Evolutionary conservation across 2,797 vertebrate genomes (phyloP).

Genomic region (Sebastes diploproa): DNA sequence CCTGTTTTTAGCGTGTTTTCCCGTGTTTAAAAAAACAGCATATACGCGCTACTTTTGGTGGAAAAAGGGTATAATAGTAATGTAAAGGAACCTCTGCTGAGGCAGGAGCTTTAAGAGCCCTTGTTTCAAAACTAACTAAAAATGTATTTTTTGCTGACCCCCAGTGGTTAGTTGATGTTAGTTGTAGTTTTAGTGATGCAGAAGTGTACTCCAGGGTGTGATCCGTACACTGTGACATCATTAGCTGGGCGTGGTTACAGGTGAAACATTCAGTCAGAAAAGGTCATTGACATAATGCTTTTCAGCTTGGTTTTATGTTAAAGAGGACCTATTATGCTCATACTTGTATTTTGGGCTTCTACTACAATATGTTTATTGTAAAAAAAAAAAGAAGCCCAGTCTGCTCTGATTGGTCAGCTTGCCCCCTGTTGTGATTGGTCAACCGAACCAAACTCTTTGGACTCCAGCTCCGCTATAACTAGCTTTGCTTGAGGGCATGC

Average conservation of each 20-base stretch:
- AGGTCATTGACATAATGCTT: background rate
- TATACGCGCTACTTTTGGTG: too few species aligned
- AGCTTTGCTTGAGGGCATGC: too few species aligned
- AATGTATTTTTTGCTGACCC: background rate
- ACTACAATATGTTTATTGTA: too few species aligned
- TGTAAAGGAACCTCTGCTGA: background rate
- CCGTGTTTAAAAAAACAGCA: rapidly evolving
- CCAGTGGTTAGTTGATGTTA: background rate
- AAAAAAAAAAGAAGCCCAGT: too few species aligned
- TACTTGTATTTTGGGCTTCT: too few species aligned
- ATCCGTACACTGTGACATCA: background rate
- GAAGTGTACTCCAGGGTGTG: background rate
- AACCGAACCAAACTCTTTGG: too few species aligned
- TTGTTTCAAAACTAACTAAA: background rate
- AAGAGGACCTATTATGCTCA: too few species aligned
- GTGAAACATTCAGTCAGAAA: background rate
- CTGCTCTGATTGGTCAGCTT: too few species aligned
- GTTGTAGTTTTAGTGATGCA: background rate
- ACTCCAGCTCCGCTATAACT: too few species aligned
- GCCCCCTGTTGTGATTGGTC: too few species aligned
- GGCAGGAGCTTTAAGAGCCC: background rate
- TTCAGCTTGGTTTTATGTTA: background rate
- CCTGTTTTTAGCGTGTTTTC: too few species aligned
- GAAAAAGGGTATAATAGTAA: too few species aligned
- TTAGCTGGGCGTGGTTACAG: background rate